Conservation (phyloP, 2,888 invertebrate genomes). For the Dolichopus griseipennis region DNA sequence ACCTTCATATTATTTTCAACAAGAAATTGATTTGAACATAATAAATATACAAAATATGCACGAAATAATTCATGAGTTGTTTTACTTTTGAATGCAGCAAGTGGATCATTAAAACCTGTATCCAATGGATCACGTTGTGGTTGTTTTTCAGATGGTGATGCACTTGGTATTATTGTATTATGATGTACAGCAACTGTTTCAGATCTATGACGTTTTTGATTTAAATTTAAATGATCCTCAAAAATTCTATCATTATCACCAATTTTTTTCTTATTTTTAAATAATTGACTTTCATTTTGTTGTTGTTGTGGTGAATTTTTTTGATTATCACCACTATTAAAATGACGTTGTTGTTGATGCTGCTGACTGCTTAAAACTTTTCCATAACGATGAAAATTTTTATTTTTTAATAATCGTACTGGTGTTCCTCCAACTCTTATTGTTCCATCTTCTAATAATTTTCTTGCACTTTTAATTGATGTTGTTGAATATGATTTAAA, state of each 20-base stretch:
- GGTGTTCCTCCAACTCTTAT: background rate
- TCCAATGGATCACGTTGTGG: constrained; percentile 62
- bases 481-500: constrained; percentile 10
- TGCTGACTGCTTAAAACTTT: constrained; percentile 11
- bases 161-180: background rate
- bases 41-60: constrained; percentile 82
- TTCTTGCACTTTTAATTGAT: constrained; percentile 17
- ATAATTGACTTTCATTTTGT: constrained; percentile 16
- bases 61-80: constrained; percentile 84
- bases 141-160: constrained; percentile 9
- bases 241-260: background rate
- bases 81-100: constrained; percentile 92
- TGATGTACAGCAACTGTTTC: background rate
- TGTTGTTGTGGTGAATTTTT: constrained; percentile 1
- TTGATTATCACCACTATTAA: constrained; percentile 15
- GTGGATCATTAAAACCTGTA: constrained; percentile 75
- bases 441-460: background rate
- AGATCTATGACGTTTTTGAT: background rate
- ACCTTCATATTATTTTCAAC: constrained; percentile 93
- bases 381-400: background rate
- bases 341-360: constrained; percentile 19
- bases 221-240: background rate
- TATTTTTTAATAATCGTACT: background rate
- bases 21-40: constrained; percentile 78
- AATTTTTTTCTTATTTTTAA: constrained; percentile 9